Evolutionary conservation across 2,113 vertebrate genomes (phyloP).

Genomic region (Candoia aspera): DNA sequence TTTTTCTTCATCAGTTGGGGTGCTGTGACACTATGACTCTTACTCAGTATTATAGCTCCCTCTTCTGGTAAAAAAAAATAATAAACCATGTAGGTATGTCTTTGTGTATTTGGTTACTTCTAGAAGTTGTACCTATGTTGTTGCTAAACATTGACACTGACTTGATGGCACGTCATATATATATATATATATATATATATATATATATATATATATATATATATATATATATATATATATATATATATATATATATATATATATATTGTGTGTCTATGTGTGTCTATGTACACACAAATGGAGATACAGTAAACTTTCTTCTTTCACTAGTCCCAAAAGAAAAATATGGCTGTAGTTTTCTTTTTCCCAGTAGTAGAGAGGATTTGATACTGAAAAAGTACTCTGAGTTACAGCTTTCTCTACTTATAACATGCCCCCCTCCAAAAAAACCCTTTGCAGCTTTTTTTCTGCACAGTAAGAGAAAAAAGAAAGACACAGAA

Average conservation of each 20-base stretch:
- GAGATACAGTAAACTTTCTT: background rate
- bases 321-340: background rate
- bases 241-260: background rate
- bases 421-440: background rate
- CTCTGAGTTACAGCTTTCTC: background rate
- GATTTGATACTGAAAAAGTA: background rate
- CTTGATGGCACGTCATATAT: background rate
- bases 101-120: background rate
- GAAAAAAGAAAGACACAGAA: background rate
- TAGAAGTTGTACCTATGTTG: background rate
- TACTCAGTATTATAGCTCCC: background rate
- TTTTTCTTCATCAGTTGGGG: background rate
- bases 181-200: background rate
- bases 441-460: background rate
- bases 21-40: background rate
- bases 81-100: background rate
- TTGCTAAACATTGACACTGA: background rate
- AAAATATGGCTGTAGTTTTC: background rate
- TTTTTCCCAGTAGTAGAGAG: background rate
- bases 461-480: background rate
- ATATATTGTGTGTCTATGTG: background rate
- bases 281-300: background rate
- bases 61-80: background rate
- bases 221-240: background rate
- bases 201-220: too few species aligned